phyloP scores from a whole-genome alignment of 35 echinoderm and acorn worm species.

The Holothuria glaberrima region DNA sequence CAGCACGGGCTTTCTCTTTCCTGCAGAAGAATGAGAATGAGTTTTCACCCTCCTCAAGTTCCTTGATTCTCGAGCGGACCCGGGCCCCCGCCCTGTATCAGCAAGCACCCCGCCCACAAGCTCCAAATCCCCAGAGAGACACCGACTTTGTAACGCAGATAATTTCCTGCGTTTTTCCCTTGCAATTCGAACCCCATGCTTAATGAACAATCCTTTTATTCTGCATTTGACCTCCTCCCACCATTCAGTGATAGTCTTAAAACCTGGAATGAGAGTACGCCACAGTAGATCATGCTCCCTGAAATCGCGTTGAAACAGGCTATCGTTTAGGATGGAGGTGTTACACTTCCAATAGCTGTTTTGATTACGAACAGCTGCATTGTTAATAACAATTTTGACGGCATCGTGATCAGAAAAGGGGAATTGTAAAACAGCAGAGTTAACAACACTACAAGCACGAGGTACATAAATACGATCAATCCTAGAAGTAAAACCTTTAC shows the following conservation, averaged over 20 bases:
- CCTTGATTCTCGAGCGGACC: neutral
- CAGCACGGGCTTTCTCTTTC: neutral
- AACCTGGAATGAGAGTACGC: neutral
- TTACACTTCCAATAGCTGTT: slow-evolving; percentile 25
- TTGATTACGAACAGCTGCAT: too few relatives aligned
- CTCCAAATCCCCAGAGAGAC: neutral
- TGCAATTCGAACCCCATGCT: neutral
- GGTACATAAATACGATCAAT: slow-evolving; percentile 18
- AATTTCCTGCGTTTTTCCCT: neutral
- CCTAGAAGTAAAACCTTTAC: neutral
- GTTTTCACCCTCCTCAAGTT: neutral
- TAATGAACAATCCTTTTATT: neutral
- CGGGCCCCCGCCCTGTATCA: neutral
- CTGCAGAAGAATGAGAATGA: neutral
- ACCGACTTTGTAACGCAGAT: neutral
- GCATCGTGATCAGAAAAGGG: neutral
- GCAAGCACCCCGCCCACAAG: neutral
- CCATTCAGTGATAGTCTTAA: neutral
- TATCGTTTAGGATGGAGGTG: neutral
- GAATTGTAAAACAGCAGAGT: neutral
- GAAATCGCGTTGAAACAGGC: neutral
- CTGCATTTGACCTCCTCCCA: neutral
- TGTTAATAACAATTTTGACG: neutral
- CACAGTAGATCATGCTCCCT: neutral
- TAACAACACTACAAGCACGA: neutral